Percentiles rank a stretch among this genome's conserved stretches.
These are phyloP conservation scores for Parascotia fuliginaria DNA, from an alignment of 2,888 invertebrate genomes.

Conservation along the genomic window DNA sequence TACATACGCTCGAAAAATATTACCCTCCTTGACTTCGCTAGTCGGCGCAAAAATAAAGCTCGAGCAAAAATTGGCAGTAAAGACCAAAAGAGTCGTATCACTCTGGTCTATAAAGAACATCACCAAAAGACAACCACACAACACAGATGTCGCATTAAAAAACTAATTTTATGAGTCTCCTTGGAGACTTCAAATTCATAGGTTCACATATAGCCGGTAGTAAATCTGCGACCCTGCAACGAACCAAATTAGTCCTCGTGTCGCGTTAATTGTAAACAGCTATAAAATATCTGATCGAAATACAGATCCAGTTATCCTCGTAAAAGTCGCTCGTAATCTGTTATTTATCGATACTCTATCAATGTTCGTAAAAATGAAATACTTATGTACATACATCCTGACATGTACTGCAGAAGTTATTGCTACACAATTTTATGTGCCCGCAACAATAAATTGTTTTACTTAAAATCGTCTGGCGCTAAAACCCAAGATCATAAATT, in stretches of 20 bases:
- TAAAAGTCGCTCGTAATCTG: slow-evolving; percentile 49
- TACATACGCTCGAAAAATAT: too few species aligned
- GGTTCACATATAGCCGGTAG: slow-evolving; percentile 48
- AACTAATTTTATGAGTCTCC: too few species aligned
- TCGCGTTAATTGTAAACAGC: slow-evolving; percentile 56
- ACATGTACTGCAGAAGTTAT: slow-evolving; percentile 26
- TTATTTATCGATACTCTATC: slow-evolving; percentile 45
- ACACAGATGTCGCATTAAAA: too few species aligned
- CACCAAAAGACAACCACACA: too few species aligned
- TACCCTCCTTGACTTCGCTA: too few species aligned
- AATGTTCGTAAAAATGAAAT: slow-evolving; percentile 39
- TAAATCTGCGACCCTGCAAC: slow-evolving; percentile 51
- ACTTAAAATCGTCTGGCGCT: slow-evolving; percentile 1
- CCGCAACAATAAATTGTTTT: slow-evolving; percentile 11
- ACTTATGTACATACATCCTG: slow-evolving; percentile 31
- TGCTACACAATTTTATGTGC: slow-evolving; percentile 34
- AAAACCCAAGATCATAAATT: not conserved
- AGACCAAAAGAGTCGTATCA: too few species aligned
- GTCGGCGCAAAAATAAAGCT: too few species aligned
- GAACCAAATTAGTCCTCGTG: slow-evolving; percentile 54
- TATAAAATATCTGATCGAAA: slow-evolving; percentile 51
- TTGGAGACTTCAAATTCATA: not conserved
- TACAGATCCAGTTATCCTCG: slow-evolving; percentile 52
- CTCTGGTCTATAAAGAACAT: too few species aligned
- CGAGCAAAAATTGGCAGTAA: too few species aligned